Evolutionary conservation across 2,888 invertebrate genomes (phyloP), one percentile per base, ranked within the genome.

Genomic region (Germaria angustata): DNA sequence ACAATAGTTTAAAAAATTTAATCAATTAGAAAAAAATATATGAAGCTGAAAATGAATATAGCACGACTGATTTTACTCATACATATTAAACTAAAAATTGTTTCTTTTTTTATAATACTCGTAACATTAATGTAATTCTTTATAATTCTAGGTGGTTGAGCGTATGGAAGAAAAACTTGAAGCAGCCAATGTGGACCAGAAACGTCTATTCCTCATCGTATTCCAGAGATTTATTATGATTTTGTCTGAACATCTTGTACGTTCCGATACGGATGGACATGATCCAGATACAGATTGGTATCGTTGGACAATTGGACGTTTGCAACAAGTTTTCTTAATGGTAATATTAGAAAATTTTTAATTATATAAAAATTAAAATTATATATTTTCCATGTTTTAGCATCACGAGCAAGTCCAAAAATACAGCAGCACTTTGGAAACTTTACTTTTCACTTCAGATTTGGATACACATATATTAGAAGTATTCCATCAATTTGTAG

Each of bases 161-260:
- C 94, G 97, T 75, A 97, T 98, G 97, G 98, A 99, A 90, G 98
- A 99, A 90, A 95, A 96, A 80, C 91, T 98, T 78, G 99, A 99
- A 91, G 95, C 96, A 2, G 98, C 97, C 0, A 98, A 98, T 92
- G 97, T 97, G 85, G 98, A 99, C 92, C 98, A 98, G 92, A 99
- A 99, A 92, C 96, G 98, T 89, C 93, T 99, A 84, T 99, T 99
- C 91, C 94, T 99, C 84, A 98, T 99, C 90, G 97, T 99, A 87
- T 99, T 99, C 92, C 98, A 99, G 93, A 94, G 99, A 80, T 99
- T 99, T 92, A 99, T 99, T 86, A 98, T 99, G 96, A 97, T 98
- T 87, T 92, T 99, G 85, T 98, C 98, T 0, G 98, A 99, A 91
- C 98, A 99, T 92, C 93, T 99, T 87, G 96, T 97, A 69, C 93